A percentile compares a stretch with the other conserved stretches of the same genome.
These are phyloP conservation scores for Hemithea aestivaria DNA, from an alignment of 2,888 invertebrate species.

Conservation along the genomic window DNA sequence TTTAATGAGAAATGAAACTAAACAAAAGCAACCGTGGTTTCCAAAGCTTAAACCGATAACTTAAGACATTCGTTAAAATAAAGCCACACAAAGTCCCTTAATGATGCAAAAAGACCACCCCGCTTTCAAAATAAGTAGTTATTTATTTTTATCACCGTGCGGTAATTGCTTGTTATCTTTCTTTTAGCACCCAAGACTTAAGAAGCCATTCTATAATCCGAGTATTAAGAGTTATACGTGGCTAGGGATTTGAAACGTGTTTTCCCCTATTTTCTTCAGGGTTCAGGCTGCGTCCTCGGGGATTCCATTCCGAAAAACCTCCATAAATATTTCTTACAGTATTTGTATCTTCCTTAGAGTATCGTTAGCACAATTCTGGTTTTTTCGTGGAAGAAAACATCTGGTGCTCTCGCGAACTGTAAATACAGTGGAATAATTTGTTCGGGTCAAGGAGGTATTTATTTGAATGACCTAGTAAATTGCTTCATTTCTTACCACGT, in stretches of 20 bases:
- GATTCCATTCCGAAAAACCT: conserved; percentile 75
- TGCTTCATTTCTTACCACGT: conserved; percentile 3
- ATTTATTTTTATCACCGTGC: conserved; percentile 43
- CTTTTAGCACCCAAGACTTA: conserved; percentile 69
- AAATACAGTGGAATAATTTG: conserved; percentile 10
- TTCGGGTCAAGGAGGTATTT: neutral
- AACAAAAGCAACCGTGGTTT: conserved; percentile 20
- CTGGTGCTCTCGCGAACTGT: conserved; percentile 53
- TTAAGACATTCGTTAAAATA: conserved; percentile 18
- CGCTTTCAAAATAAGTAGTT: conserved; percentile 34
- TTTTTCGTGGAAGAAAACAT: conserved; percentile 58
- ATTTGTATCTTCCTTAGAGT: conserved; percentile 77
- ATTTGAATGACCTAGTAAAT: too few species aligned
- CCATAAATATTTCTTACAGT: conserved; percentile 78
- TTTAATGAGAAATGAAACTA: too few species aligned
- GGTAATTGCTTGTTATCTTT: conserved; percentile 73
- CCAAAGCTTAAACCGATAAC: conserved; percentile 16
- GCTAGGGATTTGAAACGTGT: conserved; percentile 71
- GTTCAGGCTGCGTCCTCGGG: conserved; percentile 58
- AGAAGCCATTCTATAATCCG: conserved; percentile 73
- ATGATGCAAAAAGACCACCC: conserved; percentile 27
- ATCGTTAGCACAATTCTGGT: conserved; percentile 72
- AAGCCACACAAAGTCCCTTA: conserved; percentile 25
- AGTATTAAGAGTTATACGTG: conserved; percentile 74
- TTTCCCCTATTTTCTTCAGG: conserved; percentile 67